Evolutionary conservation across 2,113 vertebrate species (phyloP).

Genomic region (Notechis scutatus): DNA sequence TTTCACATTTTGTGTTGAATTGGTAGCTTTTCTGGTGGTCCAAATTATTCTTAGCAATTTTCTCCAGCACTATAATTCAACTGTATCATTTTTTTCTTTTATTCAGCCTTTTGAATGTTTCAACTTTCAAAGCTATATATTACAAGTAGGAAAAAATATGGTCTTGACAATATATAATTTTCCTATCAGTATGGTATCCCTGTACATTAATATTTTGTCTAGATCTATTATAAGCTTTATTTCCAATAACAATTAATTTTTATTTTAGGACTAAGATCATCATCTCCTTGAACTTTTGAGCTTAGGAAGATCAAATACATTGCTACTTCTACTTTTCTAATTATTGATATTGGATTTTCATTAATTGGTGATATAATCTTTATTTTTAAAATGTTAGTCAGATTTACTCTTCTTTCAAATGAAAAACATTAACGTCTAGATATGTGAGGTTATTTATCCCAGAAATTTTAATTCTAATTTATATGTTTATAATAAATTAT

Average conservation of each 20-base stretch:
- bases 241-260: neutral
- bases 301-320: neutral
- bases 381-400: neutral
- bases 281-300: neutral
- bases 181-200: neutral
- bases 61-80: neutral
- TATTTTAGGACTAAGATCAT: neutral
- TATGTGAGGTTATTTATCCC: neutral
- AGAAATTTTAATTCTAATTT: neutral
- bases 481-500: too few species aligned
- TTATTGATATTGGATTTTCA: neutral
- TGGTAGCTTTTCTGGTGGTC: neutral
- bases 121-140: neutral
- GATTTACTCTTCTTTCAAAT: neutral
- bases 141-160: neutral
- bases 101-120: neutral
- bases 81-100: neutral
- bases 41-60: neutral
- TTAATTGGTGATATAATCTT: neutral
- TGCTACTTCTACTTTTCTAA: neutral
- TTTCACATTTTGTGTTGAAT: neutral
- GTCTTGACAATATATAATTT: neutral
- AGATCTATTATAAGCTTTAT: neutral
- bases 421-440: neutral
- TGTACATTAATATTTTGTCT: neutral